Evolutionary conservation across 1,140 invertebrate genomes (phyloP).

Genomic region (Eurosta solidaginis): DNA sequence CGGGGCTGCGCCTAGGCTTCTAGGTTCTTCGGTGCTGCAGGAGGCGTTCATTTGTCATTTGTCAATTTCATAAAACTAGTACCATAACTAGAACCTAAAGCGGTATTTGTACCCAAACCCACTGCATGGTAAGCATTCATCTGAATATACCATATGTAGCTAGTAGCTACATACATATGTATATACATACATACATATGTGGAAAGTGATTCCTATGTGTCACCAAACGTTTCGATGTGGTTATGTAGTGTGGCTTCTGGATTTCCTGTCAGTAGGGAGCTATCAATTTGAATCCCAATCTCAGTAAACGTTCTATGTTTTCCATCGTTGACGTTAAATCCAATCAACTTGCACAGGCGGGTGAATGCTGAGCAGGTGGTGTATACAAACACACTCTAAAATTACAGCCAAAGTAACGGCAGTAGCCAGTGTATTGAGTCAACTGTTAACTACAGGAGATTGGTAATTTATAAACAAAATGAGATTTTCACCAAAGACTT

Average conservation of each 20-base stretch:
- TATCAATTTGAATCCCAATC: neutral
- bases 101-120: too few relatives aligned
- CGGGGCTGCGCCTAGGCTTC: too few relatives aligned
- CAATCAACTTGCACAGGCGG: neutral
- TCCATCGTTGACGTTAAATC: neutral
- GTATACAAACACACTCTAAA: neutral
- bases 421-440: neutral
- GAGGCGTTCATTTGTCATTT: too few relatives aligned
- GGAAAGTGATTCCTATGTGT: too few relatives aligned
- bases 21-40: too few relatives aligned
- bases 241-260: neutral
- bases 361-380: neutral
- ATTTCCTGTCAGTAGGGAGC: neutral
- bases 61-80: too few relatives aligned
- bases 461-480: conserved; percentile 31
- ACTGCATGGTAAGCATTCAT: too few relatives aligned
- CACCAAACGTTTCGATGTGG: neutral
- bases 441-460: neutral
- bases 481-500: conserved; percentile 2
- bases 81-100: too few relatives aligned
- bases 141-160: too few relatives aligned
- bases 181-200: neutral
- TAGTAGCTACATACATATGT: neutral
- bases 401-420: neutral
- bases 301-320: neutral